These are phyloP conservation scores for Dermatemys mawii DNA, from an alignment of 2,113 vertebrate species.

Conservation along the genomic window DNA sequence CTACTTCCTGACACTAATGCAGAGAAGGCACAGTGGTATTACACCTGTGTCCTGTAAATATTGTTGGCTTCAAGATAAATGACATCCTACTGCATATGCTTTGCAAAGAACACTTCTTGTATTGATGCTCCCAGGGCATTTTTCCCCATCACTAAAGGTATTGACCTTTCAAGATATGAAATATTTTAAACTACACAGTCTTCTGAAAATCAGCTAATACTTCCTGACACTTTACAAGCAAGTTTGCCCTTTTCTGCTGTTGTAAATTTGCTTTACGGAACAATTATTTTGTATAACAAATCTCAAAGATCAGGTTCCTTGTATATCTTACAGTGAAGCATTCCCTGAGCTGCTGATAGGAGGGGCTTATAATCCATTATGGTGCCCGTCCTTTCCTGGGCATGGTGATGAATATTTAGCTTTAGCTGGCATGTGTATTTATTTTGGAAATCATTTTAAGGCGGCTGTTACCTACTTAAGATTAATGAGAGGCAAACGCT, in stretches of 20 bases:
- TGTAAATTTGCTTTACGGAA: not conserved
- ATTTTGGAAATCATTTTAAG: not conserved
- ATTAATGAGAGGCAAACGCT: not conserved
- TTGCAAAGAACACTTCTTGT: not conserved
- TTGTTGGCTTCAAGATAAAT: slow-evolving; percentile 34
- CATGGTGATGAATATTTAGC: not conserved
- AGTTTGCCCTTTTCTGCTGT: not conserved
- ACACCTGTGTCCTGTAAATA: slow-evolving; percentile 13
- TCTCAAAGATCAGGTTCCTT: not conserved
- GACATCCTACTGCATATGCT: not conserved
- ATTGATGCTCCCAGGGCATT: not conserved
- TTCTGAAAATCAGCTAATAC: slow-evolving; percentile 16
- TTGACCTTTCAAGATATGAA: slow-evolving; percentile 45
- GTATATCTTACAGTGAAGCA: not conserved
- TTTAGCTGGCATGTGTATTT: not conserved
- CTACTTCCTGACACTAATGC: not conserved
- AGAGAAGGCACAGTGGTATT: not conserved
- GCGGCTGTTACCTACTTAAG: not conserved
- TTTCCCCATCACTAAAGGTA: slow-evolving; percentile 8
- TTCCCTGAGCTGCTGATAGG: not conserved
- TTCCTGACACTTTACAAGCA: not conserved
- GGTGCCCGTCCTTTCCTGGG: not conserved
- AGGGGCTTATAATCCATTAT: not conserved
- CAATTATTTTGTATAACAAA: not conserved
- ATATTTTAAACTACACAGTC: not conserved